Evolutionary conservation across 1,140 invertebrate genomes (phyloP), one percentile per base, ranked within the genome.

Genomic region (Nasonia longicornis): DNA sequence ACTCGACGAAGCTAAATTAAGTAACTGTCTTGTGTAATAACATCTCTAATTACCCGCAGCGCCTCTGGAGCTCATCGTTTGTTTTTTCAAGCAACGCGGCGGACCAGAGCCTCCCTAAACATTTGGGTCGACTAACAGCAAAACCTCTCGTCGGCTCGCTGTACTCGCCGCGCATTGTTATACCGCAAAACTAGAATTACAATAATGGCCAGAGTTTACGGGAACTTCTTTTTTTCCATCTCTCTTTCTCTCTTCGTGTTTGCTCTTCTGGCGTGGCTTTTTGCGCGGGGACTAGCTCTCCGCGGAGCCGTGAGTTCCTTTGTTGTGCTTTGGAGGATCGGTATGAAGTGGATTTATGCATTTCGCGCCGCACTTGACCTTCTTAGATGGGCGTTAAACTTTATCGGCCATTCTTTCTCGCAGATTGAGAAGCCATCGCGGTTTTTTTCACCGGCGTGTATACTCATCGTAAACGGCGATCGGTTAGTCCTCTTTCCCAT

Each of bases 111-210:
- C 22, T 26, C 29, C 31, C 31, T 45, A 29, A 67, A 31, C 71
- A 80, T 74, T 67, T 66, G 12, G 78, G 78, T 80, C 78, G 72
- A 67, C 20, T 74, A 73, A 79, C 71, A 73, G 35, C 63, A 73
- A 79, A 79, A 29, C 64, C 64, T 29, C 8, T 48, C 45, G 45
- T 2, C 45, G 45, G 45, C 45, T 12, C 10, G 26, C 42, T 10
- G 42, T 12, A 10, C 12, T 12, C 42, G 42, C 42, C 42, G 42
- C 16, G 14, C 64, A 72, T 79, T 72, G 52, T 79, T 69, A 38
- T 2, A 80, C 79, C 67, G 67, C 73, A 38, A 58, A 75, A 70
- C 64, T 71, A 48, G 67, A 77, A 76, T 81, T 81, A 81, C 63
- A 69, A 75, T 69, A 52, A 80, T 45, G 38, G 52, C 42, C 72